A percentile compares a stretch with the other conserved stretches of the same genome.
These are phyloP conservation scores for Sceliomorpha sp. DNA, from an alignment of 2,888 invertebrate genomes.

Conservation along the genomic window DNA sequence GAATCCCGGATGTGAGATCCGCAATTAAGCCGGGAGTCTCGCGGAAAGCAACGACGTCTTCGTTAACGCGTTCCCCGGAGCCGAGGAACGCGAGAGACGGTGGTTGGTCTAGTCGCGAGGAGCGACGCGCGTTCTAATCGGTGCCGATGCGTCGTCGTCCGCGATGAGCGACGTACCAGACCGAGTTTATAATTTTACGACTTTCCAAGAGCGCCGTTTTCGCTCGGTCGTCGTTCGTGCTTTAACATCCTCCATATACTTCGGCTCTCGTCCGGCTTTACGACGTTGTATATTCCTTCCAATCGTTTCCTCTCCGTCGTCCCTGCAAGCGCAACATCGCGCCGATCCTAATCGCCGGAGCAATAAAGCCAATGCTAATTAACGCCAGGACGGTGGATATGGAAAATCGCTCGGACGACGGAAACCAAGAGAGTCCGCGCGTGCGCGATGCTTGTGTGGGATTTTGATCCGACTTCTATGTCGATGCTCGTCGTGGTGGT, in stretches of 20 bases:
- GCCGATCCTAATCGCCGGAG: conserved; percentile 71
- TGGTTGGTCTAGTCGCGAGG: conserved; percentile 11
- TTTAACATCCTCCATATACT: conserved; percentile 39
- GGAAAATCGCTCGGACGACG: conserved; percentile 29
- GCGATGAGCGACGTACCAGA: conserved; percentile 54
- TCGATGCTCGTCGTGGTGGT: not conserved
- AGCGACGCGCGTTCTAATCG: conserved; percentile 66
- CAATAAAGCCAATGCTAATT: conserved; percentile 74
- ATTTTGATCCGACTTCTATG: conserved; percentile 10
- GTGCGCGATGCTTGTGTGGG: conserved; percentile 14
- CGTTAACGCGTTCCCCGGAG: conserved; percentile 22
- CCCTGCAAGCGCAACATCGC: conserved; percentile 60
- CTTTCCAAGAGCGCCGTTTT: conserved; percentile 58
- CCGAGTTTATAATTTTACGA: conserved; percentile 74
- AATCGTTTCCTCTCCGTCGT: conserved; percentile 63
- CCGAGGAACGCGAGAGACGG: conserved; percentile 9
- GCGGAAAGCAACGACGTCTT: conserved; percentile 33
- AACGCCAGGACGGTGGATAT: conserved; percentile 66
- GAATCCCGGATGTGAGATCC: conserved; percentile 33
- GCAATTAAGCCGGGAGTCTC: conserved; percentile 50
- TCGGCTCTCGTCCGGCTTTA: conserved; percentile 38
- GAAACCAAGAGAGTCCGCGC: conserved; percentile 36
- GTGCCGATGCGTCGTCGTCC: conserved; percentile 60
- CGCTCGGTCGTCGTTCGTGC: conserved; percentile 25
- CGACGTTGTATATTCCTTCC: conserved; percentile 49